These are phyloP conservation scores for Nothobranchius kuhntae DNA, from an alignment of 2,113 vertebrate species.

Conservation along the genomic window DNA sequence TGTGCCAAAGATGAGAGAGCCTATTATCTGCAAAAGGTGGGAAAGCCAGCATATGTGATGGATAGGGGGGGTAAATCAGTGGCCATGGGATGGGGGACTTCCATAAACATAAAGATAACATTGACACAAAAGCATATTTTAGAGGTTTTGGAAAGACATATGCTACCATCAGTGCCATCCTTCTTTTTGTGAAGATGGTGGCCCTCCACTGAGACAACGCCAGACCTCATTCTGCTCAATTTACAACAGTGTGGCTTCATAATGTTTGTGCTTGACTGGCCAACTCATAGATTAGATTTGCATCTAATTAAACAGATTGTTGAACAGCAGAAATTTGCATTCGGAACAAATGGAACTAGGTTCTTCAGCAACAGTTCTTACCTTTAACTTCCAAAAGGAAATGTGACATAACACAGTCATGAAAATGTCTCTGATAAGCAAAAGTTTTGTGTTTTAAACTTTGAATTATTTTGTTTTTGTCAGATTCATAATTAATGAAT, in stretches of 20 bases:
- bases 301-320: neutral
- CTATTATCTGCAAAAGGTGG: neutral
- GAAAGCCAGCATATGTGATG: neutral
- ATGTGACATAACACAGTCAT: neutral
- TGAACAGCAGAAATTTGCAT: conserved; percentile 1
- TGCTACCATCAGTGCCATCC: neutral
- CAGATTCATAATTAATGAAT: neutral
- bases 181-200: neutral
- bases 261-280: neutral
- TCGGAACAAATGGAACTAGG: neutral
- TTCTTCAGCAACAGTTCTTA: neutral
- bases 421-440: neutral
- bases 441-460: neutral
- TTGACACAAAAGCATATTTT: neutral
- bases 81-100: neutral
- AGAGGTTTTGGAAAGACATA: neutral
- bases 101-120: neutral
- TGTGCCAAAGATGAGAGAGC: neutral
- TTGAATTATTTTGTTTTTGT: neutral
- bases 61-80: neutral
- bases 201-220: neutral
- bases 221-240: neutral
- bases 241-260: neutral
- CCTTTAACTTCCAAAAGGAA: neutral
- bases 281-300: neutral